Base-by-base conservation (phyloP, 1,140 invertebrate species). In the Uloborus diversus region DNA sequence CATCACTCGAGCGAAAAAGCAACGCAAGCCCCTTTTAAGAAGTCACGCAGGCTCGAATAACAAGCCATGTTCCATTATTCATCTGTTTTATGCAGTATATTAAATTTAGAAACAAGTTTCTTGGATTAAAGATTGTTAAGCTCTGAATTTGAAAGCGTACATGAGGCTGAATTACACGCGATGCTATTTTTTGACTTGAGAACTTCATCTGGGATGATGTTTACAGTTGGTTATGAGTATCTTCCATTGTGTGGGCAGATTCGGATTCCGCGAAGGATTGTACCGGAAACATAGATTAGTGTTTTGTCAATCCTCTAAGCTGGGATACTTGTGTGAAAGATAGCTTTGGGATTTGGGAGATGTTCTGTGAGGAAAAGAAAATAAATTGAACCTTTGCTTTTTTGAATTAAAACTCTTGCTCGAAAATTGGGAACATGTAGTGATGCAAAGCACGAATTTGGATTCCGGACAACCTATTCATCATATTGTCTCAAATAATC, bases 41-140 rank as follows among this genome's bases (percentile, higher is more conserved):
- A 73, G 73, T 78, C 73, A 78, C 73, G 73, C 73, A 78, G 73
- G n/a, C 73, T 53, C 56, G 23, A 32, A 78, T 65, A 78, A 78
- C 73, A 78, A 78, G 47, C 61, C 47, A 78, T 78, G 73, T 78
- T 66, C 73, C 73, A 78, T 78, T 78, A 78, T 78, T 78, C 73
- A 78, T 78, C 62, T 66, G 66, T 78, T 78, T 78, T 78, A 78
- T 78, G 73, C 62, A 56, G 62, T 78, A 65, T 78, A 78, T 78
- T 65, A 78, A 78, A 78, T 78, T 78, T 78, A 78, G 73, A 78
- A 78, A 78, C 73, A 78, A 78, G 73, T 78, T 78, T 66, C 66
- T 53, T 33, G 73, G 73, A 78, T 78, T 78, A 78, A 61, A 30
- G 73, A 53, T 78, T 78, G 62, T 78, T 78, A 78, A 51, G 73